These are phyloP conservation scores for Paelopatides confundens DNA, from an alignment of 53 echinoderm and acorn worm species.

Conservation along the genomic window DNA sequence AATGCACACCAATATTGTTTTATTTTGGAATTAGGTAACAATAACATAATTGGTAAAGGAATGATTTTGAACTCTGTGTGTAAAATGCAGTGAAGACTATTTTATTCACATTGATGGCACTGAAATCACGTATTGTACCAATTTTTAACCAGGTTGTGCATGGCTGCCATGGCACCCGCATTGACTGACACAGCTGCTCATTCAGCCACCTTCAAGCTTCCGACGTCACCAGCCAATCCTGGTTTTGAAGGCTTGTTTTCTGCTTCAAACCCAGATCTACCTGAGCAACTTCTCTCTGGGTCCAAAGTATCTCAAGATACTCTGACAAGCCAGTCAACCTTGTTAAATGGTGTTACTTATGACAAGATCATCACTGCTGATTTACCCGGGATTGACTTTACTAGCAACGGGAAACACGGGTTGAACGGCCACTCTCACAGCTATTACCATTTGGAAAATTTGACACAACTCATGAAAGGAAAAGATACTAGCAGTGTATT, in stretches of 20 bases:
- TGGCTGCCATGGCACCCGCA: constrained; percentile 99
- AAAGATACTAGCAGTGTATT: constrained; percentile 32
- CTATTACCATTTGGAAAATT: constrained; percentile 15
- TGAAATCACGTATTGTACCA: constrained; percentile 58
- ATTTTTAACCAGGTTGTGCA: constrained; percentile 81
- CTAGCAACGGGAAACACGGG: not conserved
- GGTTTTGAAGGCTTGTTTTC: constrained; percentile 78
- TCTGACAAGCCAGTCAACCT: not conserved
- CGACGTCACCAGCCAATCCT: constrained; percentile 89
- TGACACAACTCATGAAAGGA: constrained; percentile 39
- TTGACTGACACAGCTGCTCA: constrained; percentile 99
- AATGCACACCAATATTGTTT: too few relatives aligned
- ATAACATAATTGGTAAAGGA: too few relatives aligned
- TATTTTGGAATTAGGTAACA: too few relatives aligned
- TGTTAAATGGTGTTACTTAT: not conserved
- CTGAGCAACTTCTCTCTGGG: constrained; percentile 37
- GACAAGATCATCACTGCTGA: not conserved
- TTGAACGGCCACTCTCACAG: constrained; percentile 16
- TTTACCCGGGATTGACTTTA: not conserved
- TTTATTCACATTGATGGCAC: constrained; percentile 27
- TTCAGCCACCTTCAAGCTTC: constrained; percentile 96
- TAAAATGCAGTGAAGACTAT: constrained; percentile 61
- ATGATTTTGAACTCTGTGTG: not conserved
- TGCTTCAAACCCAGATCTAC: constrained; percentile 88
- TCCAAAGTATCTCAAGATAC: not conserved